phyloP scores from a whole-genome alignment of 2,113 vertebrate genomes.

The Ondatra zibethicus region DNA sequence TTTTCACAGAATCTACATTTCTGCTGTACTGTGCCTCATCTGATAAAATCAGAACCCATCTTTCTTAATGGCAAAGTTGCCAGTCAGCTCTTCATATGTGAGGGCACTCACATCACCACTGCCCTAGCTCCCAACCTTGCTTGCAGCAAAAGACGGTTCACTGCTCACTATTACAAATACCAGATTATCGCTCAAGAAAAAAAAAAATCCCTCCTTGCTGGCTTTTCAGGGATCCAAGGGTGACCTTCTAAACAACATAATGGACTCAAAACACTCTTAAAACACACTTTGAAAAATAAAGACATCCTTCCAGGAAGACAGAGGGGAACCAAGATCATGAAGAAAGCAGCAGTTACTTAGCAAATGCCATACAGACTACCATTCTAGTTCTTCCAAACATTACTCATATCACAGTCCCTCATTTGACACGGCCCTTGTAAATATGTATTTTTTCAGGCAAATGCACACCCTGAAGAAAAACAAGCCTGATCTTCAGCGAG shows the following conservation, averaged over 20 bases:
- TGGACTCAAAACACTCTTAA: slow-evolving; percentile 53
- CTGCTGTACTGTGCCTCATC: slow-evolving; percentile 75
- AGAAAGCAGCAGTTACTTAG: slow-evolving; percentile 69
- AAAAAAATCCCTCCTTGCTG: slow-evolving; percentile 46
- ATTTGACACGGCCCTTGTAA: slow-evolving; percentile 79
- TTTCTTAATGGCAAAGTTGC: slow-evolving; percentile 65
- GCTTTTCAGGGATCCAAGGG: slow-evolving; percentile 54
- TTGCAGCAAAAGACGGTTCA: slow-evolving; percentile 68
- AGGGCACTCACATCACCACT: slow-evolving; percentile 52
- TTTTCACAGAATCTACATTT: slow-evolving; percentile 68
- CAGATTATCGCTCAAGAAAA: slow-evolving; percentile 51
- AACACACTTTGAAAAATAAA: slow-evolving; percentile 55
- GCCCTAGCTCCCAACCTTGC: slow-evolving; percentile 25
- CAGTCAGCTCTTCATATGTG: slow-evolving; percentile 73
- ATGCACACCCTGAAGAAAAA: slow-evolving; percentile 80
- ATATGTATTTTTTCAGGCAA: slow-evolving; percentile 75
- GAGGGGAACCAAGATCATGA: slow-evolving; percentile 49
- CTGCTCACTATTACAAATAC: slow-evolving; percentile 68
- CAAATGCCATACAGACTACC: slow-evolving; percentile 78
- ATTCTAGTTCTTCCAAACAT: slow-evolving; percentile 76
- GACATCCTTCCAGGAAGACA: slow-evolving; percentile 75
- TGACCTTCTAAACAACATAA: slow-evolving; percentile 64
- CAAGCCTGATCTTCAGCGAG: slow-evolving; percentile 52
- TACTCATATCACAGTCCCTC: slow-evolving; percentile 78
- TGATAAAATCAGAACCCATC: slow-evolving; percentile 62